Evolutionary conservation across 2,888 invertebrate species (phyloP), one percentile per base, ranked within the genome.

Genomic region (Siphonodentalium dalli): DNA sequence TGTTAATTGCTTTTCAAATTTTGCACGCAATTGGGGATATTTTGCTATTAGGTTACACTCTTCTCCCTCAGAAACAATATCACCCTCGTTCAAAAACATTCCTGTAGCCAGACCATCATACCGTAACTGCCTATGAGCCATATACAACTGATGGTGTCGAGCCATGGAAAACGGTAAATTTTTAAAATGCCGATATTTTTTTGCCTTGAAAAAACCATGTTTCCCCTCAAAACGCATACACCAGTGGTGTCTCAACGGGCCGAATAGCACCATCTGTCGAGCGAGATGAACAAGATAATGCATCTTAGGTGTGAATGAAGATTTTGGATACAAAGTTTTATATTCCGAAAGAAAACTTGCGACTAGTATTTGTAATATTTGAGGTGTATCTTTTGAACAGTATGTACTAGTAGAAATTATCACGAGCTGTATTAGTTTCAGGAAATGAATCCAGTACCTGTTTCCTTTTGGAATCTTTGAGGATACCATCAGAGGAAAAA

Each of bases 141-240:
- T 56, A 41, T 44, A 56, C 44, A 37, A 15, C 46, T 64, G 54
- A 31, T 64, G 64, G 9, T 57, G 29, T 3, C 29, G 31, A 23
- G 52, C 46, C 13, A 56, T 18, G 11, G 57, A 43, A 15, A 49
- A 26, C 5, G 52, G 35, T 13, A 60, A 8, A 45, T 56, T 62
- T 24, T 59, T 63, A 40, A 63, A 65, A 40, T 48, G 48, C 18
- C 31, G 44, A 45, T 38, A 49, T 28, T 56, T 55, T 15, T 39
- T 40, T 5, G 24, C 26, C 40, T 60, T 66, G 37, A 65, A 60
- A 20, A 58, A 53, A 11, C 40, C 48, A 54, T 65, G 48, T 33
- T 65, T 65, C 8, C 55, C 61, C 44, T 65, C 65, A 50, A 61
- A 61, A 8, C 61, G 47, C 48, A 59, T 57, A 29, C 59, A 59